Base-by-base conservation (phyloP, 2,113 vertebrate species). In the Syrmaticus mikado region DNA sequence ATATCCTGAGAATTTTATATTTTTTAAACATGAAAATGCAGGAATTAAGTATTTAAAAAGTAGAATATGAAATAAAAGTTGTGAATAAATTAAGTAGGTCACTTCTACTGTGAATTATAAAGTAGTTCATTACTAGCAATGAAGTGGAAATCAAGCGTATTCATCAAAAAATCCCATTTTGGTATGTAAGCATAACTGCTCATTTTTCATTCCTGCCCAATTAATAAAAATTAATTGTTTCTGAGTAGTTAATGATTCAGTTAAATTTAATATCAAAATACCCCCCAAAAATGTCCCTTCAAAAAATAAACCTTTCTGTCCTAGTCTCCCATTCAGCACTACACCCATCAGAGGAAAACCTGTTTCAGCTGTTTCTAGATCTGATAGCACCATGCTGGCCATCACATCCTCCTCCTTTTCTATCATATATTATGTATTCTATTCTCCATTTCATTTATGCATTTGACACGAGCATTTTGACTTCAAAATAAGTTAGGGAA, bases 231-330 rank as follows among this genome's bases (percentile, higher is more conserved):
- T 64, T 4, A 71, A 72, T 79, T 79, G 8, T 7, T 94, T 95
- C 52, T 76, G 85, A 89, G 67, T 85, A 72, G 16, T 13, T 87
- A 28, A 57, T 40, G 15, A 82, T 93, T 27, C 71, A 61, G 22
- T 79, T 57, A 38, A 94, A 53, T 25, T 46, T 7, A 12, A 55
- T 66, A 66, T 90, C 75, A 93, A 92, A 95, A 87, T 40, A 85
- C 11, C 48, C 48, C 48, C 22, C 2, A 50, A 50, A 50, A 50
- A 50, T 13, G 14, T 1, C 2, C 20, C 14, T 67, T 17, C 12
- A 85, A 90, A 81, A 74, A 46, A 38, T 22, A 48, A 32, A 38
- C 15, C 5, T 3, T 90, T 84, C 32, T 86, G 27, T 20, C 7
- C 2, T 8, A 87, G 57, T 18, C 14, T 93, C 24, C 40, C 30